A percentile compares a stretch with the other conserved stretches of the same genome.
phyloP scores from a whole-genome alignment of 2,113 vertebrate species.

The Zosterops japonicus region DNA sequence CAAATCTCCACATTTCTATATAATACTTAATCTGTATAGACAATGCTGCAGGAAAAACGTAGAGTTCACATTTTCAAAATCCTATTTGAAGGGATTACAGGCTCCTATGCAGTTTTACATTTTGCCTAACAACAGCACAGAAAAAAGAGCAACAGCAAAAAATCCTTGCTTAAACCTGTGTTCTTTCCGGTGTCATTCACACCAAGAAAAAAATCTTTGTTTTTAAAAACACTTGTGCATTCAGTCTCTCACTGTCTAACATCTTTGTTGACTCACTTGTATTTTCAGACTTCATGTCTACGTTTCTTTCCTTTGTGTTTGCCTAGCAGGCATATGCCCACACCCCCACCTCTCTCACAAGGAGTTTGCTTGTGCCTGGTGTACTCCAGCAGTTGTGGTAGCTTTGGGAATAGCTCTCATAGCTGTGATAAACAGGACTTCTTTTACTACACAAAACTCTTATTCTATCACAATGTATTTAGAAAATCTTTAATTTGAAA shows the following conservation, averaged over 20 bases:
- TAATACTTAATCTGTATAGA: neutral
- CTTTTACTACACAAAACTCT: neutral
- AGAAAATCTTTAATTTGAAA: neutral
- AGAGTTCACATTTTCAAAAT: neutral
- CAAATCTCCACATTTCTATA: neutral
- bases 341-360: neutral
- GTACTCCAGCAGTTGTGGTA: neutral
- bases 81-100: neutral
- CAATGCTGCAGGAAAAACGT: neutral
- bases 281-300: conserved; percentile 2
- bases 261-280: neutral
- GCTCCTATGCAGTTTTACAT: neutral
- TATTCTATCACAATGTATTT: neutral
- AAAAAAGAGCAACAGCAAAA: neutral
- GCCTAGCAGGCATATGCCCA: neutral
- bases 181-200: neutral
- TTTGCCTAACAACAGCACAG: neutral
- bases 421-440: neutral
- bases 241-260: neutral
- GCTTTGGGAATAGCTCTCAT: neutral
- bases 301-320: neutral
- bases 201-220: neutral
- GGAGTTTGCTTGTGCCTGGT: neutral
- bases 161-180: neutral
- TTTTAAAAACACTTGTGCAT: conserved; percentile 3